phyloP scores from a whole-genome alignment of 2,888 invertebrate genomes.

The Pegoplata infirma region DNA sequence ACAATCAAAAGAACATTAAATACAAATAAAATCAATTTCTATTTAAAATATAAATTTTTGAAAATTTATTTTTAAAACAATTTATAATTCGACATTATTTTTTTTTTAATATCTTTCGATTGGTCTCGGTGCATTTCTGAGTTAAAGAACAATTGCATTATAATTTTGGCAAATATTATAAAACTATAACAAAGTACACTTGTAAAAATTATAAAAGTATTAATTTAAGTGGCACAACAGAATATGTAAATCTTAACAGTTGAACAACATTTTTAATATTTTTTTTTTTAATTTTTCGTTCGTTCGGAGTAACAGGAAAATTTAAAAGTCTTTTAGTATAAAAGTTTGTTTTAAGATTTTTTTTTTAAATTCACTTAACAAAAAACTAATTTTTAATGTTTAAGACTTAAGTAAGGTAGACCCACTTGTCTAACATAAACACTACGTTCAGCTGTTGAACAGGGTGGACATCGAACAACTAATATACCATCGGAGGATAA shows the following conservation, averaged over 20 bases:
- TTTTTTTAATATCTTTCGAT: too few species aligned
- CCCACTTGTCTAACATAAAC: slow-evolving; percentile 87
- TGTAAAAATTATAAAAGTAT: slow-evolving; percentile 50
- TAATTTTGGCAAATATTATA: slow-evolving; percentile 5
- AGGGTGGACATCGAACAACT: slow-evolving; percentile 84
- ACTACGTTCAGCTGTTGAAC: slow-evolving; percentile 80
- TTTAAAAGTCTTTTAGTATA: slow-evolving; percentile 21
- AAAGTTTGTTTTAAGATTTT: slow-evolving; percentile 1
- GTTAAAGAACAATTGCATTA: slow-evolving; percentile 18
- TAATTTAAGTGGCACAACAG: slow-evolving; percentile 12
- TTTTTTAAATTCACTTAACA: background rate
- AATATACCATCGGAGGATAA: slow-evolving; percentile 84
- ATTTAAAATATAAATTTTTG: too few species aligned
- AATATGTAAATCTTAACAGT: background rate
- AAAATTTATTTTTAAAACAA: too few species aligned
- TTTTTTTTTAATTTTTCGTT: slow-evolving; percentile 42
- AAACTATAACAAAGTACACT: slow-evolving; percentile 34
- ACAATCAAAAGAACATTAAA: too few species aligned
- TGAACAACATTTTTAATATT: slow-evolving; percentile 11
- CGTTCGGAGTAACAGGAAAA: slow-evolving; percentile 17
- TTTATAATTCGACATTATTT: too few species aligned
- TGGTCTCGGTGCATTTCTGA: background rate
- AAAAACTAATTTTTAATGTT: slow-evolving; percentile 68
- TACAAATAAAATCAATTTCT: too few species aligned
- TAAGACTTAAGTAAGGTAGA: slow-evolving; percentile 79